Percentiles rank a stretch among this genome's conserved stretches.
phyloP scores from a whole-genome alignment of 2,888 invertebrate species.

The Calameuta idolon region DNA sequence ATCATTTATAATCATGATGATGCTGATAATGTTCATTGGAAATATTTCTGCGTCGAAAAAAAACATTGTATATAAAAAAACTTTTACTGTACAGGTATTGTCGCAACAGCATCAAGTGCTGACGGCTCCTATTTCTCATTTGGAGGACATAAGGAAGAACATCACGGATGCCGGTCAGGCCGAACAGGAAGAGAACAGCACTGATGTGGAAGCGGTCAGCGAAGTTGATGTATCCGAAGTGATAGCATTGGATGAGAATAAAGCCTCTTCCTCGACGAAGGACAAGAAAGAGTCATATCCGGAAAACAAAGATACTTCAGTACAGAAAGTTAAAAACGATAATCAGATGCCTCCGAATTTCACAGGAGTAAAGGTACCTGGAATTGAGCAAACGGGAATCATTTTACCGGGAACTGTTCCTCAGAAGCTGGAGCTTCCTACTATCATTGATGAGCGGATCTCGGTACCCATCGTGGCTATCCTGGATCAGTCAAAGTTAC shows the following conservation, averaged over 20 bases:
- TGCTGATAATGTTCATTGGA: too few species aligned
- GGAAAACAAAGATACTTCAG: too few species aligned
- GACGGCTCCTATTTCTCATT: constrained; percentile 37
- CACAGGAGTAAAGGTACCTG: constrained; percentile 1
- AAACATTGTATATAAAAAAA: too few species aligned
- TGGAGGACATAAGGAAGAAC: constrained; percentile 42
- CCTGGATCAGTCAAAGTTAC: constrained; percentile 30
- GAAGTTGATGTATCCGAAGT: constrained; percentile 16
- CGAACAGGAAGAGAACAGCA: constrained; percentile 16
- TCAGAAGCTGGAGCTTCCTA: constrained; percentile 34
- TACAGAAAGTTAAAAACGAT: too few species aligned
- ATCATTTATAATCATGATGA: too few species aligned
- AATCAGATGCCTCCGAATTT: too few species aligned
- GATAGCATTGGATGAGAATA: constrained; percentile 2
- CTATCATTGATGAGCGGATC: constrained; percentile 26
- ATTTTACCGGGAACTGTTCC: constrained; percentile 17
- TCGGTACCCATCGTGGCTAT: constrained; percentile 40
- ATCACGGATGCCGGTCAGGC: constrained; percentile 33
- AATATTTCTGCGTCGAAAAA: too few species aligned
- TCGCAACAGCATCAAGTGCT: constrained; percentile 43
- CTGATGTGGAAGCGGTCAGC: not conserved
- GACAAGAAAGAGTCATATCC: too few species aligned
- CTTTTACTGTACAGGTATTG: constrained; percentile 34
- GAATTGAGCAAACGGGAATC: constrained; percentile 10
- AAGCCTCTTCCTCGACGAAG: not conserved